Conservation (phyloP, 2,113 vertebrate genomes). For the Ciconia boyciana region DNA sequence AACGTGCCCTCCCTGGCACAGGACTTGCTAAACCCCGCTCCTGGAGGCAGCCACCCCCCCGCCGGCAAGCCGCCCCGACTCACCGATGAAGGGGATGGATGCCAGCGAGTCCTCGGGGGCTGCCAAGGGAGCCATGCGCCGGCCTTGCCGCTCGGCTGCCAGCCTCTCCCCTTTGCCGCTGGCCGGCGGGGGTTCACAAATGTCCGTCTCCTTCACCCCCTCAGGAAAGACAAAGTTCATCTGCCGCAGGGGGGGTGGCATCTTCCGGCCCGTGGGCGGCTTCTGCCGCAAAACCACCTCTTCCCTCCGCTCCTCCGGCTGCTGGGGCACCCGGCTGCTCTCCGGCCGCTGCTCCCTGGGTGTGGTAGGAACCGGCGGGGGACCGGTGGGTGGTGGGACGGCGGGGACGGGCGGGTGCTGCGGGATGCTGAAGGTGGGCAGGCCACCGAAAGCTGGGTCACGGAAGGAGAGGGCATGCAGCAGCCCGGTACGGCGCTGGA, state of each 20-base stretch:
- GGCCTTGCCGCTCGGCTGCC: slow-evolving; percentile 55
- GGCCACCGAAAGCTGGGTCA: slow-evolving; percentile 87
- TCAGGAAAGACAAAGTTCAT: slow-evolving; percentile 83
- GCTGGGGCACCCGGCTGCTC: background rate
- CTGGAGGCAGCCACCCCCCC: accelerated
- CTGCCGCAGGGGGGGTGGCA: slow-evolving; percentile 74
- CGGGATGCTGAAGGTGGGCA: slow-evolving; percentile 77
- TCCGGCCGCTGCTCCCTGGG: slow-evolving; percentile 51
- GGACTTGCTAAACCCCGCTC: background rate
- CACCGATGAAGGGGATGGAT: slow-evolving; percentile 97
- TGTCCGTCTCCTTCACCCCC: slow-evolving; percentile 75
- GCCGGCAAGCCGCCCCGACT: background rate
- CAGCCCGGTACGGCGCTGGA: slow-evolving; percentile 91
- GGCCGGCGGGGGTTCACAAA: background rate
- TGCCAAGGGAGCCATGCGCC: slow-evolving; percentile 78
- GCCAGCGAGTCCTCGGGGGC: slow-evolving; percentile 91
- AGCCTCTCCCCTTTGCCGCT: slow-evolving; percentile 42
- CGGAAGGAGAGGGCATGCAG: slow-evolving; percentile 91
- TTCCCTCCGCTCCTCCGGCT: slow-evolving; percentile 62
- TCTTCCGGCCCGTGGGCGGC: slow-evolving; percentile 87
- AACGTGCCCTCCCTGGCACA: accelerated
- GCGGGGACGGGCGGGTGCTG: background rate
- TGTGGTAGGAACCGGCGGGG: accelerated
- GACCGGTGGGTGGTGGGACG: accelerated
- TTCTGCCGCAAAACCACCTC: slow-evolving; percentile 94